Base-by-base conservation (phyloP, 1,140 invertebrate species). In the Bombus soroeensis region DNA sequence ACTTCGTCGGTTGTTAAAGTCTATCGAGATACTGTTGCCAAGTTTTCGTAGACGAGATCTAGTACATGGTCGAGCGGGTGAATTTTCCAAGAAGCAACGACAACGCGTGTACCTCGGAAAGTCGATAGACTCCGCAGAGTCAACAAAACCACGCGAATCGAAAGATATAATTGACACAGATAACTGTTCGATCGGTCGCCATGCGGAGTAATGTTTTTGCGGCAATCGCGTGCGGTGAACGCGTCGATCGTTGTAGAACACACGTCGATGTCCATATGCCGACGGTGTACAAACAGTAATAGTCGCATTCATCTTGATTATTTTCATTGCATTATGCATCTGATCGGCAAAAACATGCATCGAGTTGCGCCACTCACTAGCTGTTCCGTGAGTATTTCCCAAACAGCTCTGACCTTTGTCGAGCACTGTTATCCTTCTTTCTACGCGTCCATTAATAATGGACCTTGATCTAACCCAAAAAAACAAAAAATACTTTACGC, bases 131-230 rank as follows among this genome's bases (percentile, higher is more conserved):
- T 12, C 22, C 18, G 8, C 70, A n/a, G 0, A n/a, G 25, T 8
- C 62, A 2, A 39, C 37, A 25, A 41, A 74, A 79, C 47, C 70
- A 41, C 18, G n/a, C 28, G 53, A 57, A 43, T 66, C 70, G 37
- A 22, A n/a, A 83, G 75, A 86, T 89, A 86, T 39, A 72, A 83
- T 82, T 72, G 68, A 88, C 82, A 79, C 41, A 53, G 62, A 88
- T 89, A 88, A 89, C 53, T 62, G 62, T 83, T 43, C 68, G 25
- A 10, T 74, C 71, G 32, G 15, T 71, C 71, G 34, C 71, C 53
- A 34, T 59, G 39, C 68, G 53, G 39, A n/a, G 39, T 34, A 71
- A 88, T 47, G 79, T 88, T 87, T 81, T 86, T 53, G 43, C 62
- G 57, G 77, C 72, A 74, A 89, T 85, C 43, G 53, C 28, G n/a